A percentile compares a stretch with the other conserved stretches of the same genome.
Evolutionary conservation across 2,797 vertebrate species (phyloP).

Genomic region (Semotilus atromaculatus): DNA sequence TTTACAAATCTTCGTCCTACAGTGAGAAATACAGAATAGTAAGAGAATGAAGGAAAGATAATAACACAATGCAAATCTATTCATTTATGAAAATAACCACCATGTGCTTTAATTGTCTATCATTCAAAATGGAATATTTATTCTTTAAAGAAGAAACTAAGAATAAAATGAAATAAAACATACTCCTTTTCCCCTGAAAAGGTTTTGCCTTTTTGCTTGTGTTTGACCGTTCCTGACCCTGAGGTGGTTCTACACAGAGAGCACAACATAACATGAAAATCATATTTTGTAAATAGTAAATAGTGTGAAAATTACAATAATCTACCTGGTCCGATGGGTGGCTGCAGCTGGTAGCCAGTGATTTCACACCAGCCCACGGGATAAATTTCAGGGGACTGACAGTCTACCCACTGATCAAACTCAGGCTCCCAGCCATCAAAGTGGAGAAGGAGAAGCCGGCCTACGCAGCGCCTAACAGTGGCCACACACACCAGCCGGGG

Average conservation of each 20-base stretch:
- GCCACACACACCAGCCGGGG: slow-evolving; percentile 94
- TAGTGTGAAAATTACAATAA: not conserved
- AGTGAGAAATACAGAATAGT: not conserved
- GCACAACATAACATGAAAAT: slow-evolving; percentile 10
- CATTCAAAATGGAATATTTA: not conserved
- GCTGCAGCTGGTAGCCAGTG: slow-evolving; percentile 90
- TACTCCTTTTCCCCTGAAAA: slow-evolving; percentile 74
- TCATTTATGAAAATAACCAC: not conserved
- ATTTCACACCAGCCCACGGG: slow-evolving; percentile 96
- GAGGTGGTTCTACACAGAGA: slow-evolving; percentile 66
- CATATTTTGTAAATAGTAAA: not conserved
- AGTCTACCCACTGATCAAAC: slow-evolving; percentile 97
- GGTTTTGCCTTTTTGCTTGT: slow-evolving; percentile 68
- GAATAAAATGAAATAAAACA: slow-evolving; percentile 49
- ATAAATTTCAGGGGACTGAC: slow-evolving; percentile 94
- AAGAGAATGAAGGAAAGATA: not conserved
- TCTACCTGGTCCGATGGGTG: slow-evolving; percentile 86
- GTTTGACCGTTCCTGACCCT: slow-evolving; percentile 58
- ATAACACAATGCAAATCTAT: not conserved
- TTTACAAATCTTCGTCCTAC: slow-evolving; percentile 57
- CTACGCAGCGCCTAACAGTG: slow-evolving; percentile 86
- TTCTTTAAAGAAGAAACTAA: not conserved
- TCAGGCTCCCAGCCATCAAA: slow-evolving; percentile 96
- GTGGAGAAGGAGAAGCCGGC: slow-evolving; percentile 91
- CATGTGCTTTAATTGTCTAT: not conserved